Evolutionary conservation across 2,888 invertebrate genomes (phyloP).

Genomic region (Leptogaster cylindrica): DNA sequence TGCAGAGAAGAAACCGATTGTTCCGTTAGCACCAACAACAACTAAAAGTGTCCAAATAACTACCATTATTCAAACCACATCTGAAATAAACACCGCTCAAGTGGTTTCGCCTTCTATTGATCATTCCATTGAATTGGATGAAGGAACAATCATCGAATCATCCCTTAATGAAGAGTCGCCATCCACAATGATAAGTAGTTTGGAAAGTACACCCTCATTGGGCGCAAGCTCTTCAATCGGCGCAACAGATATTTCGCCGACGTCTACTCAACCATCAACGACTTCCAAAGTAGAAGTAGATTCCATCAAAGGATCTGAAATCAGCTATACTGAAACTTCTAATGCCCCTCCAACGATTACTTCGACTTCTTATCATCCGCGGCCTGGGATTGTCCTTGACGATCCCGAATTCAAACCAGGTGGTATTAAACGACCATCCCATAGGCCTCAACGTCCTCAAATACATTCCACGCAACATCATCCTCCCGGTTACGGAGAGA

Average conservation of each 20-base stretch:
- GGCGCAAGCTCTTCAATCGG: no score
- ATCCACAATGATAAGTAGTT: conserved; percentile 52
- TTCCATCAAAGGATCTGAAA: conserved; percentile 48
- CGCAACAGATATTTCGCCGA: conserved; percentile 42
- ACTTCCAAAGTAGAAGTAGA: conserved; percentile 50
- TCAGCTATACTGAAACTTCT: no score
- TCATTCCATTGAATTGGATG: conserved; percentile 55
- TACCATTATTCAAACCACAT: conserved; percentile 56
- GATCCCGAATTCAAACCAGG: conserved; percentile 81
- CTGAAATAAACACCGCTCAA: conserved; percentile 54
- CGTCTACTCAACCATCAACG: conserved; percentile 44
- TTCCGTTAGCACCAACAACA: conserved; percentile 57
- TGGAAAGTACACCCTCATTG: conserved; percentile 40
- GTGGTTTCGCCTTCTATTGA: conserved; percentile 55
- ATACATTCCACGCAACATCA: conserved; percentile 61
- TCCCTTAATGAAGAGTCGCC: conserved; percentile 59
- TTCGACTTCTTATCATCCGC: conserved; percentile 71
- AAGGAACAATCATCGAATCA: conserved; percentile 52
- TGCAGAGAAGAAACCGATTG: conserved; percentile 53
- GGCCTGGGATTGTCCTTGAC: conserved; percentile 86
- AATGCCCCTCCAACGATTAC: conserved; percentile 48
- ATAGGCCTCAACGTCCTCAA: conserved; percentile 57
- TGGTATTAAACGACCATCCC: conserved; percentile 57
- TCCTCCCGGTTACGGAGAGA: conserved; percentile 73
- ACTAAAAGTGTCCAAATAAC: conserved; percentile 51